Evolutionary conservation across 2,888 invertebrate genomes (phyloP), one percentile per base, ranked within the genome.

Genomic region (Monoplex corrugatus): DNA sequence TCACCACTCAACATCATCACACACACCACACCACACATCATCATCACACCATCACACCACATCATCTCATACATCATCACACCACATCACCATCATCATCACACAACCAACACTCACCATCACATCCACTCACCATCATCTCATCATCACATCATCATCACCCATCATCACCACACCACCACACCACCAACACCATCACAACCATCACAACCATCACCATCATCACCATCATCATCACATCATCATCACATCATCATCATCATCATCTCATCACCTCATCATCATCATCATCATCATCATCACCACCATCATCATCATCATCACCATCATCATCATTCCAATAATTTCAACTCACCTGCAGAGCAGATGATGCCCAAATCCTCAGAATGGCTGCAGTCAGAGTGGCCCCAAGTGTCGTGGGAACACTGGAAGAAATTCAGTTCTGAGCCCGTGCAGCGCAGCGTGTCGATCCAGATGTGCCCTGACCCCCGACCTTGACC

Each of bases 381-480:
- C 45, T 92, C 91, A 2, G 75, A 86, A 63, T 93, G 92, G 38
- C 63, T 75, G 87, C 94, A 94, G 86, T 93, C 90, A 86, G 89
- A 90, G 2, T 84, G 63, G 2, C 93, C 93, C 92, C 92, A 93
- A 13, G 86, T 68, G 50, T 89, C 88, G 72, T 92, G 91, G 5
- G 45, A 68, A 75, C 98, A 98, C 38, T 97, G 96, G 87, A 97
- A 96, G 38, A 98, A 92, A 86, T 96, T 92, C 5, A 72, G 85
- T 90, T 95, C 95, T 35, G 97, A 97, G n/a, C 98, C 98, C 28
- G 94, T 94, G 93, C 98, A 98, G 88, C 96, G 87, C 10, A 95
- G 91, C 13, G 93, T 91, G 80, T 95, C 94, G 68, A 91, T 86
- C 90, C 89, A 89, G 75, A 91, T 91, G 0, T 40, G 82, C 0